Conservation (phyloP, 2,888 invertebrate species). For the Himalopsyche japonica region DNA sequence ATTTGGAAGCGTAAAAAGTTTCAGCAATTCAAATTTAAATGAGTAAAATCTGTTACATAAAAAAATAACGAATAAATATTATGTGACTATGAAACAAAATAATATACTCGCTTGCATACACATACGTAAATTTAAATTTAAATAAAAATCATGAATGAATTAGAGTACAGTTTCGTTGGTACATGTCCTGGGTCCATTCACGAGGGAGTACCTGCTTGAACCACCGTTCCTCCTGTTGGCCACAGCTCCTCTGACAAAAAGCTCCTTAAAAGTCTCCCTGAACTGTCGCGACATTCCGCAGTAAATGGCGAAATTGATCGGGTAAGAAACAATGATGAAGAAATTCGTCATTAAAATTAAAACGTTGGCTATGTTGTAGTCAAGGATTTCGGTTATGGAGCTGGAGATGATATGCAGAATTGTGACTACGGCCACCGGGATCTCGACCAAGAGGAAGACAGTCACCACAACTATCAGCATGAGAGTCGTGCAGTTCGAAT, state of each 20-base stretch:
- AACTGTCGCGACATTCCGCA: conserved; percentile 96
- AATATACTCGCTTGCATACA: not conserved
- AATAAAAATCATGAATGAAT: not conserved
- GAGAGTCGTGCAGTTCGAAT: conserved; percentile 82
- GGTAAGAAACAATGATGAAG: conserved; percentile 88
- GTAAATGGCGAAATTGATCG: conserved; percentile 93
- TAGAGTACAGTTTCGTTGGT: conserved; percentile 83
- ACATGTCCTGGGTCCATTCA: conserved; percentile 80
- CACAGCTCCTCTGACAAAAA: conserved; percentile 69
- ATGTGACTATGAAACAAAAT: too few species aligned
- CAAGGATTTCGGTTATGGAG: conserved; percentile 70
- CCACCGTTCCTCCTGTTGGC: conserved; percentile 68
- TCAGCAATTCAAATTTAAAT: too few species aligned
- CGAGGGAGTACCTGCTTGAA: conserved; percentile 78
- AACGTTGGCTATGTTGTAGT: conserved; percentile 77
- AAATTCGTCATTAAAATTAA: conserved; percentile 85
- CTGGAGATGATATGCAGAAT: conserved; percentile 81
- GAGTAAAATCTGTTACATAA: too few species aligned
- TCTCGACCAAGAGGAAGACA: conserved; percentile 81
- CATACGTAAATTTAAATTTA: not conserved
- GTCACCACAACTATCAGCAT: conserved; percentile 88
- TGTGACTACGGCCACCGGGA: conserved; percentile 82
- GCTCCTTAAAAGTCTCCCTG: conserved; percentile 87
- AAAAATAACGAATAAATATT: too few species aligned
- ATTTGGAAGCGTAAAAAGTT: too few species aligned